These are phyloP conservation scores for Astreopora myriophthalma DNA, from an alignment of 64 coral and sea anemone species.

Conservation along the genomic window DNA sequence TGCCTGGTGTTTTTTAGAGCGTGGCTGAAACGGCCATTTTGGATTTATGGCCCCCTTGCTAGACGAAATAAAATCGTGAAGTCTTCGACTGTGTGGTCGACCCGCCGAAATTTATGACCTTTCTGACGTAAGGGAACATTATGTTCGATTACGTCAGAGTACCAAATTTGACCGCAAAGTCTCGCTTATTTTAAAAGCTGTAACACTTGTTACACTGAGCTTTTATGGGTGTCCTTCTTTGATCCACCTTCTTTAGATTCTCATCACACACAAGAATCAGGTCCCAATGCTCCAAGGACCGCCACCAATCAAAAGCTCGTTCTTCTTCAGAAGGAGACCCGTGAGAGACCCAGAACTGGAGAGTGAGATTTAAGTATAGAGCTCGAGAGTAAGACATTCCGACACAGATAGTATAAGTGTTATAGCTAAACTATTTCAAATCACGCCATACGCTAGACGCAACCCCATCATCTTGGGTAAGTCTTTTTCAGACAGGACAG, in stretches of 20 bases:
- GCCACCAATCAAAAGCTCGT: constrained; percentile 84
- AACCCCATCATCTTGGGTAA: background rate
- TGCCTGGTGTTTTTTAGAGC: too few species aligned
- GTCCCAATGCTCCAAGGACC: constrained; percentile 99
- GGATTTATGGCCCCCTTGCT: too few species aligned
- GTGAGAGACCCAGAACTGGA: constrained; percentile 88
- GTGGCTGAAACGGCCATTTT: too few species aligned
- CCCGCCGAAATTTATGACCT: too few species aligned
- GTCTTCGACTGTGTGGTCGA: too few species aligned
- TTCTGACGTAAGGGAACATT: too few species aligned
- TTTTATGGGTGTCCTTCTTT: background rate
- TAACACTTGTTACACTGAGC: too few species aligned
- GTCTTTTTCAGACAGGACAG: background rate
- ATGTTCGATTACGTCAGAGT: too few species aligned
- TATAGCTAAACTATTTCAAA: background rate
- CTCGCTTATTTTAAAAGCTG: too few species aligned
- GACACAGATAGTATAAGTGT: background rate
- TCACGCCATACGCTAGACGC: background rate
- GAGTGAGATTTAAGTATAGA: constrained; percentile 73
- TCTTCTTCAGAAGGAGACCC: constrained; percentile 92
- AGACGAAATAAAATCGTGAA: too few species aligned
- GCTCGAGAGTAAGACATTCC: too few species aligned
- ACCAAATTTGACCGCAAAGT: too few species aligned
- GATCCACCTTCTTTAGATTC: constrained; percentile 66
- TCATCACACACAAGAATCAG: constrained; percentile 93